Percentiles rank a stretch among this genome's conserved stretches.
phyloP scores from a whole-genome alignment of 30 jellyfish, hydroid and myxozoan species.

The Hydractinia echinata region DNA sequence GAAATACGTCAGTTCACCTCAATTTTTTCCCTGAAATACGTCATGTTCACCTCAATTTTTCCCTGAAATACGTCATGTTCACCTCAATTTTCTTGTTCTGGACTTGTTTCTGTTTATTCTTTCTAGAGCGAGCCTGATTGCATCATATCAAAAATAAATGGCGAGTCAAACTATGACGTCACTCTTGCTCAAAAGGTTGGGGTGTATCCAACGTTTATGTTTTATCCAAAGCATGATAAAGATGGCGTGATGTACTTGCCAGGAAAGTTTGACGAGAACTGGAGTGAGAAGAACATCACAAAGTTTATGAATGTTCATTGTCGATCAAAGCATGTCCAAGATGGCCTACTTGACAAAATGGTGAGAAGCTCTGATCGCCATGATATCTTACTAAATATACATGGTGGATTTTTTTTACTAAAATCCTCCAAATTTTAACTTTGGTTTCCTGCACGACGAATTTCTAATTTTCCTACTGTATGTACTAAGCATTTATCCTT shows the following conservation, averaged over 20 bases:
- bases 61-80: too few species aligned
- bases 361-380: conserved; percentile 33
- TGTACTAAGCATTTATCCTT: too few species aligned
- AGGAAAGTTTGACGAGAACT: conserved; percentile 95
- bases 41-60: too few species aligned
- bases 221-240: conserved; percentile 67
- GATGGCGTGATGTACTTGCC: conserved; percentile 80
- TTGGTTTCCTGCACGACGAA: background rate
- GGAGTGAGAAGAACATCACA: conserved; percentile 85
- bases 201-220: conserved; percentile 75
- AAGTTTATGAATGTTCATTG: conserved; percentile 70
- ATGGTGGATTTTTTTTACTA: too few species aligned
- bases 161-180: conserved; percentile 60
- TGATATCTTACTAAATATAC: too few species aligned
- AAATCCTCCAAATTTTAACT: too few species aligned
- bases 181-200: conserved; percentile 71
- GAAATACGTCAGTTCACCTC: too few species aligned
- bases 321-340: conserved; percentile 45
- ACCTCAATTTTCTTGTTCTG: background rate
- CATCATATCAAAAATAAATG: conserved; percentile 68
- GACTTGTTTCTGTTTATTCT: background rate
- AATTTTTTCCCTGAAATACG: too few species aligned
- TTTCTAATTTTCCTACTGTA: too few species aligned
- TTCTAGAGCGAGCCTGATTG: conserved; percentile 75
- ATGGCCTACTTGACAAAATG: conserved; percentile 68